Base-by-base conservation (phyloP, 2,888 invertebrate species). In the Pyrrhosoma nymphula region DNA sequence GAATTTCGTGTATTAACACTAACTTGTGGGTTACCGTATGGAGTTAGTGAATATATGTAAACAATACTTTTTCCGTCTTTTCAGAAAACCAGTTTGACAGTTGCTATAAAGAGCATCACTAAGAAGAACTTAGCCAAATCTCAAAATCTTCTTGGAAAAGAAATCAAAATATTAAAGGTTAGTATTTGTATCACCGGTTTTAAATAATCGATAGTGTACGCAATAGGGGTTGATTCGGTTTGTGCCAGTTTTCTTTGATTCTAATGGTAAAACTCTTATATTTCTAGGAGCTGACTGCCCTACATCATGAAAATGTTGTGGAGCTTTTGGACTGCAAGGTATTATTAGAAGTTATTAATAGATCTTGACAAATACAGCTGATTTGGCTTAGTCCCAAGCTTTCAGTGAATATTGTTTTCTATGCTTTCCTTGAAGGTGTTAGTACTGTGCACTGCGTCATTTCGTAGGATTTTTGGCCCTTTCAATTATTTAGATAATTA, bases 221-320 rank as follows among this genome's bases (percentile, higher is more conserved):
- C 82, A 18, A 14, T 35, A 26, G 30, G 30, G 90, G 23, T 95
- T 95, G 95, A 82, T 95, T 47, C 12, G 0, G 18, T 30, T 4
- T 23, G 18, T 69, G 14, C 26, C 23, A 39, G 12, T 93, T 63
- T 30, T 14, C 14, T 47, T 47, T 55, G 26, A 93, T 75, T 69
- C 0, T 47, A 16, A 60, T 35, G 6, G 8, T 39, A 60, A 26
- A 0, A 26, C 35, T n/a, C 6, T 93, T 75, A 26, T 26, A 69
- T 69, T 97, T 97, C 95, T 96, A 98, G 98, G 99, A 99, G 97
- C 97, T 99, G 96, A 99, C 99, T 56, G 99, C 99, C 97, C 97
- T 99, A 95, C 99, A 99, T 97, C 99, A 99, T 98, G 99, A 99
- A 96, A 99, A 99, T 98, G 99, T 99, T 96, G 99, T 99, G 95